Base-by-base conservation (phyloP, 2,888 invertebrate species). In the Leucania comma region DNA sequence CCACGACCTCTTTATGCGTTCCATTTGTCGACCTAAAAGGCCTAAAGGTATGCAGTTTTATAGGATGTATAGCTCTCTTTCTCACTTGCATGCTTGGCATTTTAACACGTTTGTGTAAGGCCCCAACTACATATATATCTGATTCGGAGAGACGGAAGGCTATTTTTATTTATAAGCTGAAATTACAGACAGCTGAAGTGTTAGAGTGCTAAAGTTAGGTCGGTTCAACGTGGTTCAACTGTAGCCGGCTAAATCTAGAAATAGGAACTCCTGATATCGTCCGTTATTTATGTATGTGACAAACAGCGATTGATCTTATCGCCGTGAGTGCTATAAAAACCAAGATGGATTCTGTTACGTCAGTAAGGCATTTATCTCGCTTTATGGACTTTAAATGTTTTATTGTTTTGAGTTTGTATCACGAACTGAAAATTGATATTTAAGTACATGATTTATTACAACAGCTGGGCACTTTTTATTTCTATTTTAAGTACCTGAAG, bases 331-430 rank as follows among this genome's bases (percentile, higher is more conserved):
- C 17, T 46, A 48, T 67, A 54, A 54, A 75, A 51, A 46, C 3
- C 53, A 38, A 66, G 8, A 67, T 75, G 58, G 38, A 32, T 59
- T 54, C 38, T 48, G 38, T 75, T 53, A 75, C 68, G 53, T 67
- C 72, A 59, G 12, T n/a, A 20, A 53, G 46, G 29, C 46, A 75
- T 42, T 50, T 53, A 54, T 54, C 68, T 35, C 17, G 17, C 6
- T 51, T 26, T 46, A 46, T 58, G 46, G 51, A 46, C 22, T n/a
- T 51, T n/a, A 22, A 42, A 48, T 57, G n/a, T 38, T 50, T 69
- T 69, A 70, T 57, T 48, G 48, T 69, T 68, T 68, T 57, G 48
- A 24, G n/a, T 46, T 72, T 72, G 20, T 72, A 53, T 26, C 26
- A 24, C 17, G 48, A 46, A 26, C 26, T 24, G 26, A n/a, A 54